phyloP scores from a whole-genome alignment of 2,113 vertebrate species.

The Addax nasomaculatus region DNA sequence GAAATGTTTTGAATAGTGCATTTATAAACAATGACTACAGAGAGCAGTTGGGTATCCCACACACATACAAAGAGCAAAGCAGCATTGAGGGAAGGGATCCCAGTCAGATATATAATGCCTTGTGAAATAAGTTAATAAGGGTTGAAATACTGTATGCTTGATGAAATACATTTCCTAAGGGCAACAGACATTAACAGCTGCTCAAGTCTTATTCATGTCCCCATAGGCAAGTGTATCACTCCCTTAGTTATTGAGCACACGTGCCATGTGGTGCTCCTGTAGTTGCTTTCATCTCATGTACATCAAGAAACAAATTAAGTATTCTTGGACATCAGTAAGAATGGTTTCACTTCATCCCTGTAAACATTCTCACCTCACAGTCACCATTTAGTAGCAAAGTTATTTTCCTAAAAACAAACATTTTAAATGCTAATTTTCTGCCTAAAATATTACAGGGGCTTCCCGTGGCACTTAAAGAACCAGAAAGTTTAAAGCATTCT shows the following conservation, averaged over 20 bases:
- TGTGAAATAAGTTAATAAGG: slow-evolving; percentile 59
- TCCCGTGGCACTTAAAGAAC: background rate
- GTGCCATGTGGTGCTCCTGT: background rate
- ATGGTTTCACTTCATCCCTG: background rate
- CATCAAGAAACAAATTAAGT: background rate
- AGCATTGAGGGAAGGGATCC: background rate
- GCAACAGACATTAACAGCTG: slow-evolving; percentile 53
- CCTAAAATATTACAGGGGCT: background rate
- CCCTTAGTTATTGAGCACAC: background rate
- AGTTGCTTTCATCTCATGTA: slow-evolving; percentile 36
- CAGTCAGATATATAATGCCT: slow-evolving; percentile 37
- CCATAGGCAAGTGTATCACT: slow-evolving; percentile 11
- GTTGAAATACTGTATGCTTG: slow-evolving; percentile 28
- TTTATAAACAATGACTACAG: background rate
- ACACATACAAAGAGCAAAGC: background rate
- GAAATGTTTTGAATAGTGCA: background rate
- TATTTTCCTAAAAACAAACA: background rate
- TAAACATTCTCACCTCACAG: background rate
- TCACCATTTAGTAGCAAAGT: background rate
- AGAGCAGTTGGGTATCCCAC: background rate
- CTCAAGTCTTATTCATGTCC: slow-evolving; percentile 46
- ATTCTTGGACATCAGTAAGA: background rate
- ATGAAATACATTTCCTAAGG: slow-evolving; percentile 64
- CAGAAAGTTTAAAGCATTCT: background rate
- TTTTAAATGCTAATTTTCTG: background rate